Evolutionary conservation across 2,797 vertebrate species (phyloP).

Genomic region (Neopelma chrysocephalum): DNA sequence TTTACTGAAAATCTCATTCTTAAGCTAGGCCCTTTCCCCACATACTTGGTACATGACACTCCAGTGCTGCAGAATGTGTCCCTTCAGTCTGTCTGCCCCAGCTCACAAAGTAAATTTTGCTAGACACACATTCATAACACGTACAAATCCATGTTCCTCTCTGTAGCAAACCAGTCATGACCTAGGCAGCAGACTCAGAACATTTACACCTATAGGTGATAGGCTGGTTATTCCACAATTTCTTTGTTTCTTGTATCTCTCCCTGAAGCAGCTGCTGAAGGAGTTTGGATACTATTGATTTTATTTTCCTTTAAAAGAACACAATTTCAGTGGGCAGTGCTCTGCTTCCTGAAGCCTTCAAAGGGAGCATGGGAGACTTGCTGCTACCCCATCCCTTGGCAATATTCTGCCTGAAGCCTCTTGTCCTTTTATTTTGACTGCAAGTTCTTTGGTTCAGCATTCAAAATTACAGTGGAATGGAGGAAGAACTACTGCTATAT

Average conservation of each 20-base stretch:
- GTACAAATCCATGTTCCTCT: background rate
- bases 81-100: background rate
- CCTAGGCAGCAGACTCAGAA: background rate
- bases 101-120: background rate
- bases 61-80: background rate
- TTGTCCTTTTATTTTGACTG: background rate
- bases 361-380: rapidly evolving
- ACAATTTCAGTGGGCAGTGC: background rate
- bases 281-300: background rate
- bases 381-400: background rate
- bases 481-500: background rate
- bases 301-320: background rate
- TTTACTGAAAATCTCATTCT: background rate
- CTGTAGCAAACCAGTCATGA: background rate
- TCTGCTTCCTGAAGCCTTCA: background rate
- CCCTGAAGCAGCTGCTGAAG: background rate
- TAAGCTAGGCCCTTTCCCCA: background rate
- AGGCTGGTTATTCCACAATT: background rate
- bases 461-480: background rate
- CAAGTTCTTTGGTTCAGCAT: background rate
- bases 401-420: background rate
- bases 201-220: background rate
- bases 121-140: background rate
- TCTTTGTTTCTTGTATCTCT: background rate
- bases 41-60: background rate